A percentile compares a stretch with the other conserved stretches of the same genome.
These are phyloP conservation scores for Tortrix viridana DNA, from an alignment of 2,888 invertebrate genomes.

Conservation along the genomic window DNA sequence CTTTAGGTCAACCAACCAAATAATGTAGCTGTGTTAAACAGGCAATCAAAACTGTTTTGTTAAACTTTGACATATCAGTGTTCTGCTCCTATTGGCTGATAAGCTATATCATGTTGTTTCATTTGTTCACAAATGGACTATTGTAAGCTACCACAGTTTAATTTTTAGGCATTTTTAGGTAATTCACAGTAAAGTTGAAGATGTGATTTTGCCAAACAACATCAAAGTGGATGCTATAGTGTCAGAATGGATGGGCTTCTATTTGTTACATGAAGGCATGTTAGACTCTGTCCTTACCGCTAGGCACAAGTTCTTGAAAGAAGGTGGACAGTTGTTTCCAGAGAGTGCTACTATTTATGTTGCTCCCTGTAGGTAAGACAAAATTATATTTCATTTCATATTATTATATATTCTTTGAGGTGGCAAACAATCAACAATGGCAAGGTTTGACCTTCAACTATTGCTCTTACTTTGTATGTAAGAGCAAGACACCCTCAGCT, in stretches of 20 bases:
- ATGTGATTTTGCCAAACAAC: constrained; percentile 86
- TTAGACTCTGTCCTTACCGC: constrained; percentile 94
- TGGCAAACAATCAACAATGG: not conserved
- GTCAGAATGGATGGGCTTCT: constrained; percentile 99
- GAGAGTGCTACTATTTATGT: constrained; percentile 85
- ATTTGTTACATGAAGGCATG: constrained; percentile 97
- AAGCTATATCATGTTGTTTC: no score
- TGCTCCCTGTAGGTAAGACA: constrained; percentile 86
- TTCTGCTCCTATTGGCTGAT: no score
- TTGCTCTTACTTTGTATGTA: no score
- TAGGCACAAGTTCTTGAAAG: constrained; percentile 90
- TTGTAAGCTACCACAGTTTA: not conserved
- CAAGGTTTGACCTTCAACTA: no score
- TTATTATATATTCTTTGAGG: no score
- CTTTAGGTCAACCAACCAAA: no score
- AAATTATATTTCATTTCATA: not conserved
- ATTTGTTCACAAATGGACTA: no score
- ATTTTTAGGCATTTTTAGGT: constrained; percentile 72
- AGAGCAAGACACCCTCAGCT: no score
- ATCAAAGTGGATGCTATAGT: constrained; percentile 94
- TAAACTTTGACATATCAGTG: no score
- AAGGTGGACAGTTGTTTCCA: constrained; percentile 90
- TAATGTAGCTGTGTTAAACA: no score
- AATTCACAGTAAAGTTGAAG: constrained; percentile 90
- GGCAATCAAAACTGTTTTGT: no score